A percentile compares a stretch with the other conserved stretches of the same genome.
phyloP scores from a whole-genome alignment of 1,140 invertebrate genomes.

The Tenebrio molitor region DNA sequence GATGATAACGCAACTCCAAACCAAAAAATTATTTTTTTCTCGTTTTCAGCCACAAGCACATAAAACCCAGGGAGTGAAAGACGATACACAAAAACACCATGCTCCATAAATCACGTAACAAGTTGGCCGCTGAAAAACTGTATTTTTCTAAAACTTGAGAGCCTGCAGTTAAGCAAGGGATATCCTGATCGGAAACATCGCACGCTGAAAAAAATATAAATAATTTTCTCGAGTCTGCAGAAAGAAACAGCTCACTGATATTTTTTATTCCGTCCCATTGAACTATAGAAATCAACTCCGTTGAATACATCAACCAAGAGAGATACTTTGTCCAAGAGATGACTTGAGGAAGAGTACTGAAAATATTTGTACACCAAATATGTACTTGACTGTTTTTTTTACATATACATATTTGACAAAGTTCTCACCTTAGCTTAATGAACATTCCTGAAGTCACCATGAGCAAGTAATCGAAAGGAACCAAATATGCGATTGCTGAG shows the following conservation, averaged over 20 bases:
- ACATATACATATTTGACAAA: too few species aligned
- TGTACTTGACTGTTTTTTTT: slow-evolving; percentile 63
- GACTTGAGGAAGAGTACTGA: slow-evolving; percentile 82
- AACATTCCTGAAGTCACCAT: slow-evolving; percentile 92
- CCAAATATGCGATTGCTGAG: slow-evolving; percentile 84
- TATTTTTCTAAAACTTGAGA: slow-evolving; percentile 79
- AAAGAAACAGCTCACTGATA: slow-evolving; percentile 77
- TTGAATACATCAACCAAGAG: slow-evolving; percentile 94
- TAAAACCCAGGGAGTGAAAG: slow-evolving; percentile 74
- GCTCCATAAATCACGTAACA: slow-evolving; percentile 75
- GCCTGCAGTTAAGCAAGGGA: slow-evolving; percentile 81
- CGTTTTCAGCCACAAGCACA: slow-evolving; percentile 73
- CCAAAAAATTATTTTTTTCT: slow-evolving; percentile 76
- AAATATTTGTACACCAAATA: slow-evolving; percentile 57
- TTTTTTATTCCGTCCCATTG: slow-evolving; percentile 84
- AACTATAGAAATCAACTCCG: slow-evolving; percentile 86
- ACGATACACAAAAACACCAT: slow-evolving; percentile 72
- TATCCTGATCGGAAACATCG: slow-evolving; percentile 67
- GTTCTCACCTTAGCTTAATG: slow-evolving; percentile 83
- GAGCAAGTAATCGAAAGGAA: slow-evolving; percentile 88
- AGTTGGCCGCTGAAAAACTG: slow-evolving; percentile 77
- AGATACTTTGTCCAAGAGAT: slow-evolving; percentile 89
- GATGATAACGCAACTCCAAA: too few species aligned
- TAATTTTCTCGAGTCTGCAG: slow-evolving; percentile 26
- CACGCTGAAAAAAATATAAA: slow-evolving; percentile 73